Evolutionary conservation across 2,113 vertebrate species (phyloP), one percentile per base, ranked within the genome.

Genomic region (Thamnaconus septentrionalis): DNA sequence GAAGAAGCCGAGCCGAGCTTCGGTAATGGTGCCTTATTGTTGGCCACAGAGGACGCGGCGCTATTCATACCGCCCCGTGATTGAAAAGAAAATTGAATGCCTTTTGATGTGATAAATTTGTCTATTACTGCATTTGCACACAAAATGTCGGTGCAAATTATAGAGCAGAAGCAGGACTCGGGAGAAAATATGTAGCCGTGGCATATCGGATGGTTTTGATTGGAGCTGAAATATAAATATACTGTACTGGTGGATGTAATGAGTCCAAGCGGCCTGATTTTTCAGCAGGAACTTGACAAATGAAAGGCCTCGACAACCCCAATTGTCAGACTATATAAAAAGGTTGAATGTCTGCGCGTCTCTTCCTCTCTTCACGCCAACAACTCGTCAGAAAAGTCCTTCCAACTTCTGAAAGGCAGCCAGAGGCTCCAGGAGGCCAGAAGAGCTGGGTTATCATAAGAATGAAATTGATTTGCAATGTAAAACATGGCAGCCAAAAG

Each of bases 71-170:
- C 80, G 92, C 88, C 89, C 89, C 91, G 89, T 94, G 95, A 97
- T 95, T 97, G 95, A 97, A 96, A 96, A 94, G 95, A 96, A 96
- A 95, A 98, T 96, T 94, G 95, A 96, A 94, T 94, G 94, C 92
- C 93, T 93, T 95, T 95, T 95, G 95, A 98, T 96, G 94, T 96
- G 95, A 95, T 95, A 94, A 98, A 98, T 96, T 93, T 94, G 92
- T 95, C 95, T 94, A 96, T 96, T 96, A 95, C 95, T 92, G 92
- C 93, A 92, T 97, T 94, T 96, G 94, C 94, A 95, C 94, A 96
- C 94, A 96, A 95, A 96, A 94, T 95, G 95, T 94, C 93, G 89
- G 90, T 93, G 95, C 91, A 96, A 97, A 97, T 97, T 94, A 96
- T 94, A 93, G 95, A 91, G 94, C 93, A 93, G 94, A 94, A 91